Base-by-base conservation (phyloP, 2,113 vertebrate species). In the Oceanites oceanicus region DNA sequence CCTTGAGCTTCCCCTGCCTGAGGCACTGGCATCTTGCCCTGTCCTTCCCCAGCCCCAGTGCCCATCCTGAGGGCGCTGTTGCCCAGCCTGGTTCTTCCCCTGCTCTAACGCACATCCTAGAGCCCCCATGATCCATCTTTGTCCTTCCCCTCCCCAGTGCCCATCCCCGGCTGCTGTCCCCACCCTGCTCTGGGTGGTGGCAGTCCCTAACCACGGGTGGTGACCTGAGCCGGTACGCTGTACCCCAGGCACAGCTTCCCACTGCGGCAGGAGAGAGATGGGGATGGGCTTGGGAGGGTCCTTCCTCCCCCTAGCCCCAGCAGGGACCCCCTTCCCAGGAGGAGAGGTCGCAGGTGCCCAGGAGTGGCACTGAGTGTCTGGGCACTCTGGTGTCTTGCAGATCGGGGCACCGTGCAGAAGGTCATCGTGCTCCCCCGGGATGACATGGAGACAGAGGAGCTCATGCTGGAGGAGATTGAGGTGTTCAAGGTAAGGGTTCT, bases 351-450 rank as follows among this genome's bases (percentile, higher is more conserved):
- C 1, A 4, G 38, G 49, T 95, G 42, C 50, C 93, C 38, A 7
- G 45, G 77, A 45, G 34, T 94, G 75, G 71, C 86, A 86, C 97
- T 98, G 96, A 98, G 76, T 23, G 1, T 55, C 49, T 4, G 53
- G 79, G 38, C 56, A 81, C 93, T 47, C 1, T 70, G 82, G 49
- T 97, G 86, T 97, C 88, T 98, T 98, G 79, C 98, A 99, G 99
- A 99, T 98, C 98, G 98, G 45, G 99, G 99, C 32, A 99, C 99
- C 0, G 99, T 99, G 67, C 99, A 99, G 98, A 99, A 99, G 96
- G 99, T 99, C 80, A 99, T 99, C 2, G 99, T 99, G 59, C 97
- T 99, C 47, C 99, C 99, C 34, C 99, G 99, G 97, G 99, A 99
- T 22, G 99, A 99, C 97, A 97, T 99, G 96, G 99, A 99, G 93